These are phyloP conservation scores for Epinotia ramella DNA, from an alignment of 2,888 invertebrate species.

Conservation along the genomic window DNA sequence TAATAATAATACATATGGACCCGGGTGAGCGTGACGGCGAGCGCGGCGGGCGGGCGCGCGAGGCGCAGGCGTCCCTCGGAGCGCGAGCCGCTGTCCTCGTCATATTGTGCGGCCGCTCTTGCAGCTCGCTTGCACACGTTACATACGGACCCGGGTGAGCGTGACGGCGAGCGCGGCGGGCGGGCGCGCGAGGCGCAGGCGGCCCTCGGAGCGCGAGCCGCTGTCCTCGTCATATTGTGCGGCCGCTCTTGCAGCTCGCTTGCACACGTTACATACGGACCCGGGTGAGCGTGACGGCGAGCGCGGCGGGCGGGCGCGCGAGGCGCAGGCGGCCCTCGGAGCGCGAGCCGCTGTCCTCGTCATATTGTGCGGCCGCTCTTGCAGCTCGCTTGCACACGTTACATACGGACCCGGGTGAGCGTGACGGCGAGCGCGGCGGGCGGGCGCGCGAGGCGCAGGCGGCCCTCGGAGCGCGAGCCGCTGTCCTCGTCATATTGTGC, in stretches of 20 bases:
- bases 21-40: constrained; percentile 50
- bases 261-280: too few species aligned
- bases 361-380: constrained; percentile 49
- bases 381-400: constrained; percentile 43
- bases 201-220: constrained; percentile 53
- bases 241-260: too few species aligned
- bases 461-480: constrained; percentile 51
- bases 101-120: too few species aligned
- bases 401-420: too few species aligned
- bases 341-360: constrained; percentile 45
- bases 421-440: constrained; percentile 63
- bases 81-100: constrained; percentile 7
- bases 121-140: too few species aligned
- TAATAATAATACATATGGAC: too few species aligned
- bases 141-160: too few species aligned
- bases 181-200: constrained; percentile 67
- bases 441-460: constrained; percentile 67
- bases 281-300: constrained; percentile 50
- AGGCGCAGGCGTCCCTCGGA: constrained; percentile 64
- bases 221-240: not conserved
- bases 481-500: constrained; percentile 47
- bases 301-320: constrained; percentile 67
- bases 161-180: constrained; percentile 63
- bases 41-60: constrained; percentile 67
- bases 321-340: constrained; percentile 64